Evolutionary conservation across 2,113 vertebrate species (phyloP), one percentile per base, ranked within the genome.

Genomic region (Panurus biarmicus): DNA sequence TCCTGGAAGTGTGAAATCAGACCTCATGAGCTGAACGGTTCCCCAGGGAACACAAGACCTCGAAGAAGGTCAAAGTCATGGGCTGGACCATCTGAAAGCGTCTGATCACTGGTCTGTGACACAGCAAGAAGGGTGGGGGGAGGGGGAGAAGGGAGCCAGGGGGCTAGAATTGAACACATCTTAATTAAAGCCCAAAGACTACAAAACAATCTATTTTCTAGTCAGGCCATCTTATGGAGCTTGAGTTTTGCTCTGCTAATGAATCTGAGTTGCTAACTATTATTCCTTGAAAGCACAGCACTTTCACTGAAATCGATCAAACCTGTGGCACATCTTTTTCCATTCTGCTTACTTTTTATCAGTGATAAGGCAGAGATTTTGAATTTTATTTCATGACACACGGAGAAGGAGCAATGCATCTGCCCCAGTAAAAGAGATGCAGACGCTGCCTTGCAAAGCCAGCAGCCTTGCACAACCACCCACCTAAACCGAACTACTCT

Each of bases 1-100:
- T 98, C 97, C 98, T 97, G 98, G 97, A 98, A 98, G 98, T 98
- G 98, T 98, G 98, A 98, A 99, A 99, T 98, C 98, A 98, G 98
- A 98, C 98, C 98, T 98, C 98, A 98, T 98, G 98, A 98, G 98
- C 98, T 98, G 97, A 98, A 98, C 98, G 96, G 98, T 98, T 98
- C 98, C 98, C 98, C 98, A 97, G 98, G 98, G 98, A 98, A 98
- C 98, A 96, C 97, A 36, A 97, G 98, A 98, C 98, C 87, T 94
- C 40, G 95, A 97, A 97, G 98, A 98, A 98, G 98, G 98, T 98
- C 98, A 98, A 98, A 98, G 98, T 98, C 98, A 98, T 98, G 98
- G 98, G 98, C 98, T 95, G 98, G 98, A 98, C 98, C 98, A 97
- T 98, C 98, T 98, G 97, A 98, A 98, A 98, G 97, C 94, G 80